Conservation (phyloP, 1,140 invertebrate genomes). For the Zaprionus nigranus region DNA sequence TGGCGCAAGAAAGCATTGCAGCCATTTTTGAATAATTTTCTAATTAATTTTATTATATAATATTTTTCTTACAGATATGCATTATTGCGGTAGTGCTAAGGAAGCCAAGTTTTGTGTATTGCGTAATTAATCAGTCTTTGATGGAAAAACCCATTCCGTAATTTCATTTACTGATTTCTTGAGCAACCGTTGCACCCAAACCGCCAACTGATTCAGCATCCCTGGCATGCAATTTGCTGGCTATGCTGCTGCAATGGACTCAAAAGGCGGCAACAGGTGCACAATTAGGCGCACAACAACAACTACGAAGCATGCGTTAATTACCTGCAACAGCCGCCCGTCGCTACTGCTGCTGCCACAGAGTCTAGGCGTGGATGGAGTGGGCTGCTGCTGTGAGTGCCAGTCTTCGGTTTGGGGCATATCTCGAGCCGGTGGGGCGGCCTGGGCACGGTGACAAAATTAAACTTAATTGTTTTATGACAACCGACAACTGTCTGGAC, state of each 20-base stretch:
- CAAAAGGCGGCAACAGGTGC: constrained; percentile 77
- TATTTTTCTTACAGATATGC: not conserved
- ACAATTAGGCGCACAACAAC: constrained; percentile 64
- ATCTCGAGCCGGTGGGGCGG: constrained; percentile 10
- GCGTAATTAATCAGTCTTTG: not conserved
- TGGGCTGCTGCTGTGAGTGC: constrained; percentile 3
- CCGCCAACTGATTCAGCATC: constrained; percentile 2
- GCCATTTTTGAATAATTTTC: not conserved
- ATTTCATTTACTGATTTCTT: constrained; percentile 12
- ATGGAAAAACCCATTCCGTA: not conserved
- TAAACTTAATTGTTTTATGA: constrained; percentile 83
- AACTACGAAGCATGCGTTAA: constrained; percentile 73
- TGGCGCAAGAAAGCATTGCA: not conserved
- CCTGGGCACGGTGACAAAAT: constrained; percentile 76
- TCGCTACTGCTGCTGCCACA: constrained; percentile 29
- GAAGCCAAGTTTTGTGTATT: not conserved
- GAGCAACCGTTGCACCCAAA: constrained; percentile 44
- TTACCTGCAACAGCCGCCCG: constrained; percentile 45
- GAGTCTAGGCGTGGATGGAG: constrained; percentile 15
- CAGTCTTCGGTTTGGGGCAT: constrained; percentile 9
- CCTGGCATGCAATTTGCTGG: constrained; percentile 33
- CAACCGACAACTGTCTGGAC: constrained; percentile 54
- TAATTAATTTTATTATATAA: not conserved
- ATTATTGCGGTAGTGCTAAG: not conserved
- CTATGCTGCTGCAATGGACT: constrained; percentile 36